phyloP scores from a whole-genome alignment of 2,888 invertebrate species.

The Metalampra italica region DNA sequence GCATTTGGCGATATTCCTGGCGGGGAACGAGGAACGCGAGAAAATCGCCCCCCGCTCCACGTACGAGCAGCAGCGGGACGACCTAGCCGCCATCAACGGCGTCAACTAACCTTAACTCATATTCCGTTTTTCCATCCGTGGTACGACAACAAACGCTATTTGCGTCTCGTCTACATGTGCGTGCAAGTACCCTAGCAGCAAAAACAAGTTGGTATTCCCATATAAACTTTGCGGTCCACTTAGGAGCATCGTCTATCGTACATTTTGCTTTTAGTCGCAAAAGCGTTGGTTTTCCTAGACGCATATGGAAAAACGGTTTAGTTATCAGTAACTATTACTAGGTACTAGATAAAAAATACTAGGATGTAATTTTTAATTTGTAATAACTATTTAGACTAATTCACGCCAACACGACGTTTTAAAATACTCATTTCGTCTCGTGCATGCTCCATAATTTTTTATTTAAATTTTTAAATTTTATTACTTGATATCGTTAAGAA shows the following conservation, averaged over 20 bases:
- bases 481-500: not conserved
- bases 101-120: slow-evolving; percentile 45
- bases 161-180: too few species aligned
- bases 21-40: slow-evolving; percentile 81
- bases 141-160: too few species aligned
- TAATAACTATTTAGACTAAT: too few species aligned
- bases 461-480: not conserved
- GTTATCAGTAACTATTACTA: not conserved
- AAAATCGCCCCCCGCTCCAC: slow-evolving; percentile 72
- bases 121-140: too few species aligned
- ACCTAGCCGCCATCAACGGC: slow-evolving; percentile 61
- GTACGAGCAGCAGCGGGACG: slow-evolving; percentile 62
- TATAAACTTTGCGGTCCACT: too few species aligned
- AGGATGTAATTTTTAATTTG: not conserved
- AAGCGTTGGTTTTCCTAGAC: too few species aligned
- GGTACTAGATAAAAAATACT: not conserved
- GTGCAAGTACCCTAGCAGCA: too few species aligned
- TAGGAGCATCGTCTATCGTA: too few species aligned
- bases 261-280: too few species aligned
- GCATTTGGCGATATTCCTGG: slow-evolving; percentile 81
- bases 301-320: too few species aligned
- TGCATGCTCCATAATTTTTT: not conserved
- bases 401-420: not conserved
- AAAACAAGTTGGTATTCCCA: too few species aligned
- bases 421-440: not conserved